These are phyloP conservation scores for Phenganax subtilis DNA, from an alignment of 92 coral and sea anemone genomes.

Conservation along the genomic window DNA sequence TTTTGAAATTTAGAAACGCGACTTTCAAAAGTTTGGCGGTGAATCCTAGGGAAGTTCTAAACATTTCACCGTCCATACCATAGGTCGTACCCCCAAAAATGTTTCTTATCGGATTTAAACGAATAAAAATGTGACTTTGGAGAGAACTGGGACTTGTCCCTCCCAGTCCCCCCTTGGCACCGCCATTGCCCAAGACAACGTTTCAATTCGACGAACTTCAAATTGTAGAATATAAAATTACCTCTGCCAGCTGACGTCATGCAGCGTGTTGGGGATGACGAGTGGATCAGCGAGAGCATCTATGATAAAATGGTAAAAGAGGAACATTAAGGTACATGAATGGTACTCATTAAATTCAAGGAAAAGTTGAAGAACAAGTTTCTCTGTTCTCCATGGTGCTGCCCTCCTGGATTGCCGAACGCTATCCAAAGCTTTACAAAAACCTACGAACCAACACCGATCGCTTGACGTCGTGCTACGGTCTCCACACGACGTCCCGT, in stretches of 20 bases:
- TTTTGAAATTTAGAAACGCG: too few species aligned
- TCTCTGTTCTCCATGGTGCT: constrained; percentile 43
- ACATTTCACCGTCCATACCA: too few species aligned
- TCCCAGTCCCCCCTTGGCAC: not conserved
- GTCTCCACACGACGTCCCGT: constrained; percentile 42
- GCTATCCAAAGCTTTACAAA: constrained; percentile 28
- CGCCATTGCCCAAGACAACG: not conserved
- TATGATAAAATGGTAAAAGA: constrained; percentile 8
- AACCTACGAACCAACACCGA: constrained; percentile 42
- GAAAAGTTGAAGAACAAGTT: constrained; percentile 47
- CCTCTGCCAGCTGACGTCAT: constrained; percentile 25
- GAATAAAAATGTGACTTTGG: not conserved
- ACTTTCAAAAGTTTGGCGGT: too few species aligned
- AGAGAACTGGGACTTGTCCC: constrained; percentile 3
- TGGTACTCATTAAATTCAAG: constrained; percentile 22
- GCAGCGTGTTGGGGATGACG: constrained; percentile 21
- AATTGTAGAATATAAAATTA: constrained; percentile 3
- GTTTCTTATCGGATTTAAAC: too few species aligned
- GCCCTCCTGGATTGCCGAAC: constrained; percentile 37
- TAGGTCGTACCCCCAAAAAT: too few species aligned
- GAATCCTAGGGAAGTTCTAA: too few species aligned
- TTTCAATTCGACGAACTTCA: not conserved
- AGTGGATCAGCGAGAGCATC: constrained; percentile 34
- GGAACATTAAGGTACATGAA: not conserved
- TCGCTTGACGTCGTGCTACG: constrained; percentile 47